Conservation (phyloP, 2,888 invertebrate genomes). For the Cheilosia vernalis region DNA sequence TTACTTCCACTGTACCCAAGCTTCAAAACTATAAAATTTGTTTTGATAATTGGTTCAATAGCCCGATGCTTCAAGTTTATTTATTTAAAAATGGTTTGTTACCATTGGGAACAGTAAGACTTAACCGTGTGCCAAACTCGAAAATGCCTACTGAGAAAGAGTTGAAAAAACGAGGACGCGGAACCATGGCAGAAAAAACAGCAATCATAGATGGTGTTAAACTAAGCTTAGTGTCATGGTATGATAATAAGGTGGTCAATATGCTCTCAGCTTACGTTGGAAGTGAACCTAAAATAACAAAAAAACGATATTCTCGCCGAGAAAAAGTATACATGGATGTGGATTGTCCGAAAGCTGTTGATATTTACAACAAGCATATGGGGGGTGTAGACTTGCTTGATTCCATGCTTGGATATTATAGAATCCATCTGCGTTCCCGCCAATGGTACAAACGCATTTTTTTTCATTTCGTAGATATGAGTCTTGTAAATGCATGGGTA, state of each 20-base stretch:
- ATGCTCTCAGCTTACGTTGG: slow-evolving; percentile 2
- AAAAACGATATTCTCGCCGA: neutral
- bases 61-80: neutral
- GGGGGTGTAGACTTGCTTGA: neutral
- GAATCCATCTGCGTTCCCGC: slow-evolving; percentile 5
- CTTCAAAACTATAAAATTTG: slow-evolving; percentile 9
- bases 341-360: neutral
- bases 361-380: too few species aligned
- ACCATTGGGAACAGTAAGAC: neutral
- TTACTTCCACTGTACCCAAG: neutral
- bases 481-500: slow-evolving; percentile 11
- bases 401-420: slow-evolving; percentile 10
- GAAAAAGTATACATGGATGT: slow-evolving; percentile 3
- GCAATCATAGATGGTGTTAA: neutral
- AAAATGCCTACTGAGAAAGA: neutral
- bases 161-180: neutral
- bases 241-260: neutral
- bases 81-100: neutral
- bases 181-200: neutral
- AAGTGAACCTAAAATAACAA: slow-evolving; percentile 1
- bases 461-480: slow-evolving; percentile 16
- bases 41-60: neutral
- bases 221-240: neutral
- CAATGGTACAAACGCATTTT: slow-evolving; percentile 10
- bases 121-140: neutral